These are phyloP conservation scores for Carcinoscorpius rotundicauda DNA, from an alignment of 1,140 invertebrate genomes.

Conservation along the genomic window DNA sequence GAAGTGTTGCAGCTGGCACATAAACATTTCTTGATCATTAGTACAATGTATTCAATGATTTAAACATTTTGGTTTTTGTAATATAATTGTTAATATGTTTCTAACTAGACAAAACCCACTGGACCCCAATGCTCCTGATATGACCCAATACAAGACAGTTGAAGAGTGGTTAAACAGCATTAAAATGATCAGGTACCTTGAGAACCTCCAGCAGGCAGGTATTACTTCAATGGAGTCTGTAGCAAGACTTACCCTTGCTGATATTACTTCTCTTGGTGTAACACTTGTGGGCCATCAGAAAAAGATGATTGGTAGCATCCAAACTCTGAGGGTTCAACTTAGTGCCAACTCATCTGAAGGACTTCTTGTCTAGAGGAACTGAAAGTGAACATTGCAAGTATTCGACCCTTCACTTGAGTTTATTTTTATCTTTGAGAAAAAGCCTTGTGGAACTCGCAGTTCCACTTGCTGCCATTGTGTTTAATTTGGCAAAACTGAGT, in stretches of 20 bases:
- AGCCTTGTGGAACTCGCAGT: no score
- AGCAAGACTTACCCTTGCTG: conserved; percentile 71
- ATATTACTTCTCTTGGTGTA: conserved; percentile 78
- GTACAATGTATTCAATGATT: no score
- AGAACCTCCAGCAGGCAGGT: conserved; percentile 80
- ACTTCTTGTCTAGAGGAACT: conserved; percentile 35
- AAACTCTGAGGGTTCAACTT: conserved; percentile 67
- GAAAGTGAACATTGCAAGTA: no score
- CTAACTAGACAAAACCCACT: conserved; percentile 51
- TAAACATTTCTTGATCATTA: no score
- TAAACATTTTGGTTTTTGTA: conserved; percentile 2
- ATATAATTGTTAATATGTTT: not conserved
- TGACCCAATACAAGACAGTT: conserved; percentile 79
- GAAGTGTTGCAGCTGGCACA: no score
- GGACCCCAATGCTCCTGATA: conserved; percentile 71
- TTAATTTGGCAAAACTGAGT: no score
- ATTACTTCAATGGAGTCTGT: conserved; percentile 74
- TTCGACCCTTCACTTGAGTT: no score
- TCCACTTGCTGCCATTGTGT: no score
- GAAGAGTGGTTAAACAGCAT: conserved; percentile 91
- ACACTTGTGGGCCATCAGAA: conserved; percentile 95
- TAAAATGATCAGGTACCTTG: conserved; percentile 90
- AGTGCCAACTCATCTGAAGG: conserved; percentile 54
- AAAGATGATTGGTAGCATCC: conserved; percentile 94
- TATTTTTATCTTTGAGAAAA: no score